Base-by-base conservation (phyloP, 2,888 invertebrate genomes). In the Mythimna vitellina region DNA sequence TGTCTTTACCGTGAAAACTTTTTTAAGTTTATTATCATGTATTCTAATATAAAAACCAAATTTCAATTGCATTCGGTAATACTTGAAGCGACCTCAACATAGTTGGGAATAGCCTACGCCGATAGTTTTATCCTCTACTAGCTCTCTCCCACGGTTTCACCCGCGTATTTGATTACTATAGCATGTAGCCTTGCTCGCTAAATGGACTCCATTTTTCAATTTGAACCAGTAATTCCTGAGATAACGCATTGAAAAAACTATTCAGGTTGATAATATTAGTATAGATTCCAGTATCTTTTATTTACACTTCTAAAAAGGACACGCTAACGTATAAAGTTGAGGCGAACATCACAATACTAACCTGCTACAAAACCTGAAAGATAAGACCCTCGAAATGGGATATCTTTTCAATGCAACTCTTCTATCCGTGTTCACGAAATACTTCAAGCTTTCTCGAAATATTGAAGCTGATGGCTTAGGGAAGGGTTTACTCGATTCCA, bases 361-460 rank as follows among this genome's bases (percentile, higher is more conserved):
- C 10, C 25, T 1, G 38, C 22, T 32, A 42, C 29, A 51, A 73
- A 73, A 49, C 29, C 51, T 17, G 8, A 29, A 25, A 49, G 10
- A 49, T 29, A 63, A 17, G 32, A 25, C 20, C 20, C 22, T 54
- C n/a, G n/a, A 53, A 68, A 20, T 46, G 25, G 0, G 12, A 20
- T 20, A 1, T n/a, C 25, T 51, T 29, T 56, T 62, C 8, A 58
- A 61, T 57, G 32, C 67, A 46, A 22, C 22, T 22, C 57, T 38
- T 14, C 20, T 51, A 42, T 29, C 3, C 51, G 22, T 3, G 7
- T 14, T 46, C 25, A 25, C 60, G 22, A 76, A 74, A 63, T 22
- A 63, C 62, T 58, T 53, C 0, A 25, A 42, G 17, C 35, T 70
- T 61, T 70, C 38, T 38, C 22, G 60, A 76, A 64, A 42, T 10